phyloP scores from a whole-genome alignment of 2,797 vertebrate genomes.

The Microctenopoma steveboyesi region DNA sequence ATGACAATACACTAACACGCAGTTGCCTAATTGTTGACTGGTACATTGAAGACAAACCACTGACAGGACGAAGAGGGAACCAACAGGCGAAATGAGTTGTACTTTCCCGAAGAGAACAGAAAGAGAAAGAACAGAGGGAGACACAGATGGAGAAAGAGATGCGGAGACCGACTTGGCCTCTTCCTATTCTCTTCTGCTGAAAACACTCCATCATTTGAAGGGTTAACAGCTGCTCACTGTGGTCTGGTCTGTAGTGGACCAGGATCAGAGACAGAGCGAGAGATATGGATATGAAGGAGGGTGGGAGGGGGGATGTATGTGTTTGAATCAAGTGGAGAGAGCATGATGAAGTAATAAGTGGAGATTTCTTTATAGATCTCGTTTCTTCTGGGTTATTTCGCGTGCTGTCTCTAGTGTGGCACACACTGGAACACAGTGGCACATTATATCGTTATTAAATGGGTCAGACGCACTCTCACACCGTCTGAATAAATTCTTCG shows the following conservation, averaged over 20 bases:
- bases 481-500: too few relatives aligned
- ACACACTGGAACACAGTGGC: background rate
- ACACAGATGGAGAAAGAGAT: slow-evolving; percentile 49
- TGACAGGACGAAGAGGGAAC: slow-evolving; percentile 16
- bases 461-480: too few relatives aligned
- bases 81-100: slow-evolving; percentile 10
- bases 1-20: too few relatives aligned
- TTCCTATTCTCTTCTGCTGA: slow-evolving; percentile 55
- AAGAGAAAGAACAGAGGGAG: slow-evolving; percentile 12
- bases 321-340: slow-evolving; percentile 3
- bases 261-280: slow-evolving; percentile 20
- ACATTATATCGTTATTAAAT: background rate
- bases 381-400: background rate
- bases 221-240: slow-evolving; percentile 58
- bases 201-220: slow-evolving; percentile 62
- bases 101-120: slow-evolving; percentile 5
- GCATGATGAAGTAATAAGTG: slow-evolving; percentile 11
- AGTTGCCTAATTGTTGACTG: too few relatives aligned
- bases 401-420: slow-evolving; percentile 7
- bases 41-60: background rate
- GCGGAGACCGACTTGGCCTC: slow-evolving; percentile 41
- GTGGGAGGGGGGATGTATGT: background rate
- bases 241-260: slow-evolving; percentile 34
- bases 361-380: slow-evolving; percentile 17
- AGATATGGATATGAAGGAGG: slow-evolving; percentile 28